Percentiles rank a stretch among this genome's conserved stretches.
Evolutionary conservation across 2,888 invertebrate genomes (phyloP).

Genomic region (Leptinotarsa haldemani): DNA sequence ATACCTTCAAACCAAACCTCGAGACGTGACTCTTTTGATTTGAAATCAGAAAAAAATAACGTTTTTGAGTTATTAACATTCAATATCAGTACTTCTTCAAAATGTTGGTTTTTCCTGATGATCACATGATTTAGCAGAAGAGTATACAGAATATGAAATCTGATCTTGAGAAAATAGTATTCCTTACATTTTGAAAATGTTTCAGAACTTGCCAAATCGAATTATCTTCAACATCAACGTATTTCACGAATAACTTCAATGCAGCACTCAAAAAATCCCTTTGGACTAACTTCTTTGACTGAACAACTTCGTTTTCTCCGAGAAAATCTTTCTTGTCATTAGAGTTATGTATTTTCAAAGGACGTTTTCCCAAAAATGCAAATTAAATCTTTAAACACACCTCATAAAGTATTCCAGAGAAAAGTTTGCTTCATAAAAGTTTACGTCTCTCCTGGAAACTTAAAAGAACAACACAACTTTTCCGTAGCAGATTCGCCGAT

Average conservation of each 20-base stretch:
- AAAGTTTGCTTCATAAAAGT: slow-evolving; percentile 60
- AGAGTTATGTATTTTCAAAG: slow-evolving; percentile 43
- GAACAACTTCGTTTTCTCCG: slow-evolving; percentile 34
- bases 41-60: too few relatives aligned
- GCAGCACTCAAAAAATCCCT: slow-evolving; percentile 10
- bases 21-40: too few relatives aligned
- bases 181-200: not conserved
- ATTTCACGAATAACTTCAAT: slow-evolving; percentile 10
- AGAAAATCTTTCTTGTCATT: slow-evolving; percentile 38
- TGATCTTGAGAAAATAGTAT: not conserved
- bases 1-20: too few relatives aligned
- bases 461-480: slow-evolving; percentile 62
- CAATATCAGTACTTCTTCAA: too few relatives aligned
- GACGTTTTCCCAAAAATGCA: slow-evolving; percentile 52
- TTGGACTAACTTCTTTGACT: slow-evolving; percentile 25
- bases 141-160: too few relatives aligned
- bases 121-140: too few relatives aligned
- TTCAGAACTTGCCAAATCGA: not conserved
- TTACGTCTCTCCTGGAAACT: slow-evolving; percentile 58
- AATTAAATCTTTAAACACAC: slow-evolving; percentile 59
- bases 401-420: slow-evolving; percentile 55
- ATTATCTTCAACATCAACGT: not conserved
- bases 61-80: too few relatives aligned
- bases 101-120: too few relatives aligned
- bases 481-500: slow-evolving; percentile 57